Conservation (phyloP, 1,140 invertebrate species). For the Drosophila tropicalis region DNA sequence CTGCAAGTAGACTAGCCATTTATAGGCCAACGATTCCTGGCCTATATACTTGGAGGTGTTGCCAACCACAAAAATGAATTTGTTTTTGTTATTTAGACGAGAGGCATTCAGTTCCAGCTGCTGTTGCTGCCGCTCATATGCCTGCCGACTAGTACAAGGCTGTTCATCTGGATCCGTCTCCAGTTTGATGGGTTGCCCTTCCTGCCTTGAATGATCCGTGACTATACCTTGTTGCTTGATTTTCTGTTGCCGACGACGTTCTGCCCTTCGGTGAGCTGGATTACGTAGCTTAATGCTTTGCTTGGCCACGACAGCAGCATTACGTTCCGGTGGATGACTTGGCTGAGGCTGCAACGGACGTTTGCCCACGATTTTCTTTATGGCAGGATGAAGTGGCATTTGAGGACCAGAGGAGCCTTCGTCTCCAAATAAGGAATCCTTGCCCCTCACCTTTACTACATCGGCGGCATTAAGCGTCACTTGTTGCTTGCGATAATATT, state of each 20-base stretch:
- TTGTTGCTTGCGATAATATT: slow-evolving; percentile 88
- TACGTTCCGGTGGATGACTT: slow-evolving; percentile 83
- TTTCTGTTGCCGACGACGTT: slow-evolving; percentile 53
- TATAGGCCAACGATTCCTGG: slow-evolving; percentile 89
- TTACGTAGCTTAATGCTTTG: slow-evolving; percentile 73
- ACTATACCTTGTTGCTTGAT: slow-evolving; percentile 71
- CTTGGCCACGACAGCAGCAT: slow-evolving; percentile 83
- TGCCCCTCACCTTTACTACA: slow-evolving; percentile 82
- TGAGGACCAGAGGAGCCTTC: slow-evolving; percentile 80
- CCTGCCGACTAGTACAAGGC: slow-evolving; percentile 63
- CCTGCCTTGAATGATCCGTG: slow-evolving; percentile 65
- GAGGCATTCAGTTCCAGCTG: slow-evolving; percentile 65
- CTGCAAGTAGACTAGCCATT: slow-evolving; percentile 94
- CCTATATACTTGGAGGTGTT: slow-evolving; percentile 94
- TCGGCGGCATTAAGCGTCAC: slow-evolving; percentile 84
- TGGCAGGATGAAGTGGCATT: slow-evolving; percentile 88
- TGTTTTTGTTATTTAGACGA: slow-evolving; percentile 74
- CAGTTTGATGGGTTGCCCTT: neutral
- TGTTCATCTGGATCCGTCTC: slow-evolving; percentile 42
- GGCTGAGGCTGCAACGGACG: slow-evolving; percentile 71
- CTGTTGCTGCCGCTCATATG: slow-evolving; percentile 47
- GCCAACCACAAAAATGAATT: slow-evolving; percentile 87
- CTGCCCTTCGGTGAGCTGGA: slow-evolving; percentile 47
- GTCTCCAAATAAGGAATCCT: slow-evolving; percentile 54
- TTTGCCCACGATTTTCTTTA: slow-evolving; percentile 88